Percentiles rank a stretch among this genome's conserved stretches.
These are phyloP conservation scores for Acrobasis consociella DNA, from an alignment of 2,888 invertebrate genomes.

Conservation along the genomic window DNA sequence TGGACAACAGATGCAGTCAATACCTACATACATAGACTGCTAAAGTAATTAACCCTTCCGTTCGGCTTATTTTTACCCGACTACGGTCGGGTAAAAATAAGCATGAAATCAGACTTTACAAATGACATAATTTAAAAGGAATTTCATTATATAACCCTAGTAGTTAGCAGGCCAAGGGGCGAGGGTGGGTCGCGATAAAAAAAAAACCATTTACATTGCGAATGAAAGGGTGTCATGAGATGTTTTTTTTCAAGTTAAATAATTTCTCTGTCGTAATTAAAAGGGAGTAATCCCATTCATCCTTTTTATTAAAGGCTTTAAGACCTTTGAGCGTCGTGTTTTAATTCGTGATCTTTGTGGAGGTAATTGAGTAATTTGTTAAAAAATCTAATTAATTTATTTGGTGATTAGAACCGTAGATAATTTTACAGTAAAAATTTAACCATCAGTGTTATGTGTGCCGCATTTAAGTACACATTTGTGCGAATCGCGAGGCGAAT, in stretches of 20 bases:
- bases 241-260: neutral
- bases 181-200: neutral
- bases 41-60: too few species aligned
- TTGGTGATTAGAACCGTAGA: neutral
- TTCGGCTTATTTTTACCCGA: too few species aligned
- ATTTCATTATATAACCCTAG: neutral
- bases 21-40: too few species aligned
- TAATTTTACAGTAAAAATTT: too few species aligned
- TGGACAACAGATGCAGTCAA: too few species aligned
- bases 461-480: too few species aligned
- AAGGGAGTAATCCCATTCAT: neutral
- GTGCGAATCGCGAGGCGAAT: too few species aligned
- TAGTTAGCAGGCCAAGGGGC: neutral
- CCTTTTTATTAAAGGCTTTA: conserved; percentile 5
- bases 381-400: neutral
- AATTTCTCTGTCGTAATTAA: conserved; percentile 9
- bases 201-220: neutral
- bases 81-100: neutral
- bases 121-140: conserved; percentile 2
- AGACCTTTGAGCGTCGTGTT: conserved; percentile 7
- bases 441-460: too few species aligned
- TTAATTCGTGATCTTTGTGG: conserved; percentile 6
- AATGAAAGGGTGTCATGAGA: neutral
- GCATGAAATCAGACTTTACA: neutral
- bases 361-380: conserved; percentile 10